Conservation (phyloP, 2,888 invertebrate genomes). For the Brachypterus glaber region DNA sequence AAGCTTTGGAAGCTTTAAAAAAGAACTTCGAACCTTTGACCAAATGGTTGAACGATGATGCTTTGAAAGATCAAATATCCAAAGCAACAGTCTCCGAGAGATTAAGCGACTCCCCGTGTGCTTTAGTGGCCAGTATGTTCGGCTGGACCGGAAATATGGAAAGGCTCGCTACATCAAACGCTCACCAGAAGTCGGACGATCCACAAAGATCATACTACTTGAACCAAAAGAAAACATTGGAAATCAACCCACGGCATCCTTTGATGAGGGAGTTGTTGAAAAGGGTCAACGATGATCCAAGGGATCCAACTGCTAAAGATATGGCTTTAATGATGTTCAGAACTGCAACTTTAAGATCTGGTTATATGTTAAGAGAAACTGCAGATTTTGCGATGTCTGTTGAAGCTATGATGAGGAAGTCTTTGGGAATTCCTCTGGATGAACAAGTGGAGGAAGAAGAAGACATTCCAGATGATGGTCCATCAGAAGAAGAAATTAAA, state of each 20-base stretch:
- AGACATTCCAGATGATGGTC: constrained; percentile 41
- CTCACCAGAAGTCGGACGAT: constrained; percentile 92
- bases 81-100: constrained; percentile 83
- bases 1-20: constrained; percentile 66
- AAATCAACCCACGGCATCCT: constrained; percentile 96
- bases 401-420: constrained; percentile 77
- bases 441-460: constrained; percentile 49
- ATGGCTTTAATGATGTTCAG: constrained; percentile 85
- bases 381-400: constrained; percentile 83
- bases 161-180: constrained; percentile 86
- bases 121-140: constrained; percentile 90
- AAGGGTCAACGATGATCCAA: constrained; percentile 67
- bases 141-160: constrained; percentile 99
- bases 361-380: constrained; percentile 83
- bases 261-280: constrained; percentile 83
- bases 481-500: constrained; percentile 40
- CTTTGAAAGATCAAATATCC: constrained; percentile 65
- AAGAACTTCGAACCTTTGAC: constrained; percentile 79
- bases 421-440: constrained; percentile 67
- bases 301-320: constrained; percentile 67
- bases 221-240: constrained; percentile 91
- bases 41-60: constrained; percentile 76
- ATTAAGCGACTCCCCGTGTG: constrained; percentile 86
- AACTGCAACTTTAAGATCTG: constrained; percentile 87
- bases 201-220: constrained; percentile 82